Conservation (phyloP, 2,113 vertebrate species). For the Gasterosteus nipponicus region DNA sequence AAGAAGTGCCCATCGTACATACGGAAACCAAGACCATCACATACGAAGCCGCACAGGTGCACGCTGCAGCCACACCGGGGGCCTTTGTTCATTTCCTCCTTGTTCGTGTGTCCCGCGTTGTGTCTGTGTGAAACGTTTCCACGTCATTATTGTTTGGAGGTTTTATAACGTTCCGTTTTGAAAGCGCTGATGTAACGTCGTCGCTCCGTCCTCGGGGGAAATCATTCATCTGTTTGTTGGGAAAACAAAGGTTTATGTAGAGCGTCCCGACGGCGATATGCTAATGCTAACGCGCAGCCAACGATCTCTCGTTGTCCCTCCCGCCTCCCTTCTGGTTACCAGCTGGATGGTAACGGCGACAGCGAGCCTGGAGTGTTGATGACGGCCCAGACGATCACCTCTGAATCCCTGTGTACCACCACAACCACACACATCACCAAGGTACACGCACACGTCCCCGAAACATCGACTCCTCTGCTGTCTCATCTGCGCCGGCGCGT, state of each 20-base stretch:
- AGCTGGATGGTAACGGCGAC: conserved; percentile 89
- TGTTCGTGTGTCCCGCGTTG: neutral
- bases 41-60: conserved; percentile 97
- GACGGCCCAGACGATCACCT: conserved; percentile 97
- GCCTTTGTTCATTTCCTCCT: neutral
- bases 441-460: conserved; percentile 82
- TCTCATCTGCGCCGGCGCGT: neutral
- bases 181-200: conserved; percentile 18
- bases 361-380: conserved; percentile 89
- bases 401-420: conserved; percentile 95
- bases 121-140: conserved; percentile 17
- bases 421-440: conserved; percentile 99
- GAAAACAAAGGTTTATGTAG: neutral
- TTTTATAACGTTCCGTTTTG: neutral
- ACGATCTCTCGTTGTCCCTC: conserved; percentile 5
- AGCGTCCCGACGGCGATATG: neutral
- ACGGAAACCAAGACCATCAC: conserved; percentile 99
- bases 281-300: neutral
- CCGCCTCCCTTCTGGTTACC: neutral
- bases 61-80: conserved; percentile 19
- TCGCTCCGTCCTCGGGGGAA: conserved; percentile 21
- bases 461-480: too few relatives aligned
- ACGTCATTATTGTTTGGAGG: neutral
- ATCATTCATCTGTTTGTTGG: neutral
- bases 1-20: conserved; percentile 99